A percentile compares a stretch with the other conserved stretches of the same genome.
Evolutionary conservation across 2,797 vertebrate species (phyloP).

Genomic region (Schizopygopsis pylzovi): DNA sequence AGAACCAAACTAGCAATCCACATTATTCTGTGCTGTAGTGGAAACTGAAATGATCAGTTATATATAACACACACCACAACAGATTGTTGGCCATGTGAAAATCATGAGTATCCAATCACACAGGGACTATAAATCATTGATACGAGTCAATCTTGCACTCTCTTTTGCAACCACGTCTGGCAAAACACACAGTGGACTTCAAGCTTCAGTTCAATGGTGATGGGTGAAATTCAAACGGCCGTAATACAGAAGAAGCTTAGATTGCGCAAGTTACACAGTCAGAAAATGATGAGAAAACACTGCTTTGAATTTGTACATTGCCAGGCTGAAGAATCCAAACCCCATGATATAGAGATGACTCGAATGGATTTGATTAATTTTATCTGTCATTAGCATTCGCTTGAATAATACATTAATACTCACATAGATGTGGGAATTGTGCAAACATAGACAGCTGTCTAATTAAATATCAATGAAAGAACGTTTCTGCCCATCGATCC

Average conservation of each 20-base stretch:
- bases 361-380: constrained; percentile 83
- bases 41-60: constrained; percentile 55
- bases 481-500: neutral
- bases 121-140: constrained; percentile 40
- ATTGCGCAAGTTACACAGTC: constrained; percentile 20
- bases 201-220: constrained; percentile 28
- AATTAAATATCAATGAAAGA: constrained; percentile 21
- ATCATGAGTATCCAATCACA: constrained; percentile 49
- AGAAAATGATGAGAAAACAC: constrained; percentile 29
- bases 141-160: constrained; percentile 32
- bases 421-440: constrained; percentile 78
- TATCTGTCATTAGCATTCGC: constrained; percentile 81
- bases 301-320: constrained; percentile 54
- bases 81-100: constrained; percentile 48
- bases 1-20: constrained; percentile 48
- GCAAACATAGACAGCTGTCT: constrained; percentile 75
- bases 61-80: constrained; percentile 48
- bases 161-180: constrained; percentile 34
- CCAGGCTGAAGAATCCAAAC: constrained; percentile 70
- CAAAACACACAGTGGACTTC: constrained; percentile 22
- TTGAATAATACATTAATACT: constrained; percentile 83
- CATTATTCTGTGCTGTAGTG: constrained; percentile 56
- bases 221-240: constrained; percentile 22
- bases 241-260: neutral
- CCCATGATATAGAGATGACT: constrained; percentile 74